Evolutionary conservation across 2,113 vertebrate genomes (phyloP).

Genomic region (Crotalus viridis): DNA sequence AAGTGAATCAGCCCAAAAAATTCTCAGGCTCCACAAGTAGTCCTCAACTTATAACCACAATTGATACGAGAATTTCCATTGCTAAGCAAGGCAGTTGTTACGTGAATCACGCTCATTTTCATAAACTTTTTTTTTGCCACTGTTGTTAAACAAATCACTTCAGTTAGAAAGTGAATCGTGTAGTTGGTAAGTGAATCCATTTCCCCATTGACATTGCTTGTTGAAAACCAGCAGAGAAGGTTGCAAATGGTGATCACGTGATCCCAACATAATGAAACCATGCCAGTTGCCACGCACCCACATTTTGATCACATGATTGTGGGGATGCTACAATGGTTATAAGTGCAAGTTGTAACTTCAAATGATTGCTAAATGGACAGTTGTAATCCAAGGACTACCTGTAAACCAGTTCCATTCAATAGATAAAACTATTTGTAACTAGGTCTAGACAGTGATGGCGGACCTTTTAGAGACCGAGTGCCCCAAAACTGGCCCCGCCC

Average conservation of each 20-base stretch:
- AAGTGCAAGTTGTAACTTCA: not conserved
- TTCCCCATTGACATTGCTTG: not conserved
- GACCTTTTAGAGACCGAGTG: too few species aligned
- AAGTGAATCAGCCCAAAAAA: not conserved
- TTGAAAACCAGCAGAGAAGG: not conserved
- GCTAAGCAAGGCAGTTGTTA: not conserved
- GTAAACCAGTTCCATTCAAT: not conserved
- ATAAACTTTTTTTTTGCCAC: not conserved
- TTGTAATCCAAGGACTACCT: not conserved
- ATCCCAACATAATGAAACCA: not conserved
- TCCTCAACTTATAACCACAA: not conserved
- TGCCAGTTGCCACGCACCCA: not conserved
- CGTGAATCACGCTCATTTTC: not conserved
- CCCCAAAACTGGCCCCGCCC: too few species aligned
- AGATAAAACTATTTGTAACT: not conserved
- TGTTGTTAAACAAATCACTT: not conserved
- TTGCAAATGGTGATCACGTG: not conserved
- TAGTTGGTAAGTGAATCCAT: not conserved
- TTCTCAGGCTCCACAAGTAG: not conserved
- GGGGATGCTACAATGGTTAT: not conserved
- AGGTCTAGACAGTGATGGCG: not conserved
- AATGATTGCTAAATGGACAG: not conserved
- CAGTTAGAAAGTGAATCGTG: not conserved
- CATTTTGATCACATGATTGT: not conserved
- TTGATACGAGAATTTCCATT: not conserved